Base-by-base conservation (phyloP, 1,140 invertebrate species). In the Drosophila teissieri region DNA sequence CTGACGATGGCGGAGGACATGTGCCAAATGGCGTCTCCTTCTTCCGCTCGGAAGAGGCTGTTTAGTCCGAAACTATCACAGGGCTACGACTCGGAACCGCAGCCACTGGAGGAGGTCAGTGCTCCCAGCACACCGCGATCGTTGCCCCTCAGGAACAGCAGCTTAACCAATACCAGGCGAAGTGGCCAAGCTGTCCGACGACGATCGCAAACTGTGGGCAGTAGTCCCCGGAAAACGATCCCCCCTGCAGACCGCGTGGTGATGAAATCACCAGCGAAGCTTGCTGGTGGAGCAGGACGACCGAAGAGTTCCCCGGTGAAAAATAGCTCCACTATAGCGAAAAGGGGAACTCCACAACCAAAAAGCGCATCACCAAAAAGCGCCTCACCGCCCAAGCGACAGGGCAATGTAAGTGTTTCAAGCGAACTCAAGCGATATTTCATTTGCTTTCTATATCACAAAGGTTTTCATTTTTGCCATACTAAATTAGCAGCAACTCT, bases 21-120 rank as follows among this genome's bases (percentile, higher is more conserved):
- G 36, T 58, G 62, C 14, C 34, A 24, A 12, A 51, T 1, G 22
- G 10, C 7, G 8, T 39, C 11, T 3, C 12, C 31, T 14, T 14
- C 19, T 7, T 57, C 63, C 8, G 58, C 55, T 22, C 61, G 83
- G 11, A 86, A 86, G 42, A 58, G 83, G 4, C 60, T 86, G 12
- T 86, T 86, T 12, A 65, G 58, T 12, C 11, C 42, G 5, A 48
- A 67, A 1, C n/a, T 10, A 7, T 39, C 34, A 3, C 12, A 37
- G 0, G 56, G 44, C n/a, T 67, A 51, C n/a, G 78, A 81, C 7
- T 52, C 60, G 7, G 82, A 86, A 5, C 56, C 48, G 1, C 61
- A 67, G 12, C 24, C 22, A 12, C 36, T 65, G 19, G 54, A 48
- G 0, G 22, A 40, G 2, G 40, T 31, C 10, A 80, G 62, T 45